Evolutionary conservation across 2,113 vertebrate species (phyloP), one percentile per base, ranked within the genome.

Genomic region (Lepus timidus): DNA sequence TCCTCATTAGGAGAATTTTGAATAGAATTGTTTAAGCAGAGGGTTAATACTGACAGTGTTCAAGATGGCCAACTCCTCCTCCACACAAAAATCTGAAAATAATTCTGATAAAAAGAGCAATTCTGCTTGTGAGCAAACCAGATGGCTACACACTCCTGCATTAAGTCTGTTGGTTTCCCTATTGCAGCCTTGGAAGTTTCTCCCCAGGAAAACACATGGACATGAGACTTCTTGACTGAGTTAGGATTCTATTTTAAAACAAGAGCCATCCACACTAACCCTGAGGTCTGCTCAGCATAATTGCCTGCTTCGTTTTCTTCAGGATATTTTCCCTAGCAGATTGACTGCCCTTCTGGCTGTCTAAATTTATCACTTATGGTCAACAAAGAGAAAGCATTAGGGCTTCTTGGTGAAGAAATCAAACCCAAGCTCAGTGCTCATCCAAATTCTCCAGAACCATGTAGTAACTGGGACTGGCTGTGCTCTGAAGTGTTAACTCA

Each of bases 71-170:
- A 93, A 92, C 80, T 95, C 84, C 90, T 90, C 93, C 88, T 52
- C 73, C 88, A 85, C 22, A 81, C 17, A 86, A 87, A 96, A 97
- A 82, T 95, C 95, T 96, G 95, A 97, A 97, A 96, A 96, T 94
- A 92, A 92, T 95, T 93, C 94, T 93, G 94, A 97, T 96, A 96
- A 97, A 97, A 97, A 97, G 96, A 97, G 96, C 97, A 97, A 51
- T 82, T 78, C 70, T 86, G 70, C 85, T 95, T 90, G 88, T 88
- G 93, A 97, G 85, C 80, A 80, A 88, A 94, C 92, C 97, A 97
- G 95, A 97, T 97, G 97, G 97, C 85, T 68, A 36, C 62, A 74
- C 49, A 94, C 87, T 90, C 95, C 96, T 88, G 96, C 90, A 93
- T 85, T 90, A 39, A 97, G 96, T 88, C 92, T 97, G 96, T 92